Conservation (phyloP, 1,140 invertebrate species). For the Drosophila ercepeae region DNA sequence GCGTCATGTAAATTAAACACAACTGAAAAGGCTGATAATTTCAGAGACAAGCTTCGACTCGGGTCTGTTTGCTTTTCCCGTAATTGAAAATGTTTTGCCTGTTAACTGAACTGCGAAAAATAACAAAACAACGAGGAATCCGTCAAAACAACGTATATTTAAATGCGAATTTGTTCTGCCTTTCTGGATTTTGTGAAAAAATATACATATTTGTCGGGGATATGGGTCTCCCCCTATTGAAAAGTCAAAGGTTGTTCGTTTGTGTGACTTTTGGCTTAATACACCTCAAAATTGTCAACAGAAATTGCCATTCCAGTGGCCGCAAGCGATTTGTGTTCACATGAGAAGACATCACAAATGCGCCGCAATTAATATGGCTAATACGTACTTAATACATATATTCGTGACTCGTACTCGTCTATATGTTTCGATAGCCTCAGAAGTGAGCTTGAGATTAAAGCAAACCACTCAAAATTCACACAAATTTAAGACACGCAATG, state of each 20-base stretch:
- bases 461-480: too few species aligned
- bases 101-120: constrained; percentile 44
- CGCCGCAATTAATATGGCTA: constrained; percentile 37
- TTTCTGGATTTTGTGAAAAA: constrained; percentile 11
- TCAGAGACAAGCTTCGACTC: constrained; percentile 26
- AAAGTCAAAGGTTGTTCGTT: constrained; percentile 42
- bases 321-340: constrained; percentile 49
- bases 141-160: constrained; percentile 6
- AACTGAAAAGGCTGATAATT: constrained; percentile 29
- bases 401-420: too few species aligned
- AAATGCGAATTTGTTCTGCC: constrained; percentile 44
- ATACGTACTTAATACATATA: constrained; percentile 8
- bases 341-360: constrained; percentile 41
- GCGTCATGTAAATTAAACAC: constrained; percentile 38
- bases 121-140: constrained; percentile 4
- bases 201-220: background rate
- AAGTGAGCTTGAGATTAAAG: constrained; percentile 42
- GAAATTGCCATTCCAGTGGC: constrained; percentile 33
- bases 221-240: background rate
- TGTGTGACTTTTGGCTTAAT: constrained; percentile 51
- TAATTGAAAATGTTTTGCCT: constrained; percentile 50
- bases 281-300: constrained; percentile 12
- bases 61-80: constrained; percentile 12
- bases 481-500: constrained; percentile 42
- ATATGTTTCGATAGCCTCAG: constrained; percentile 28